Conservation (phyloP, 2,113 vertebrate genomes). For the Heterotis niloticus region DNA sequence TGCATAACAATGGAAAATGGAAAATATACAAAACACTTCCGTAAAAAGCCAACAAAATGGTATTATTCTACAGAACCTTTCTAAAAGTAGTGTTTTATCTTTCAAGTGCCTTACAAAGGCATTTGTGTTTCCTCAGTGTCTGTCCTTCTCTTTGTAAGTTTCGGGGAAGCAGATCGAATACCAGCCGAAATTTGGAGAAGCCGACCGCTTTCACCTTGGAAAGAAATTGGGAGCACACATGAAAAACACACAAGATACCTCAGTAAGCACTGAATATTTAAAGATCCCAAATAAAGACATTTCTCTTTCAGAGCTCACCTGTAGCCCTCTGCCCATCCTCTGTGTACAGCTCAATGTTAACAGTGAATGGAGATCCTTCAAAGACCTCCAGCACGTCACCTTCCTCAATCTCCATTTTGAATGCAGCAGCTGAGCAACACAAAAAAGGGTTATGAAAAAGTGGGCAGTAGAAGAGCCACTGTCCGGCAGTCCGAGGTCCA, state of each 20-base stretch:
- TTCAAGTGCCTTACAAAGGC: conserved; percentile 49
- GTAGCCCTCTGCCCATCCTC: conserved; percentile 46
- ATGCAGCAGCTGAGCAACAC: conserved; percentile 58
- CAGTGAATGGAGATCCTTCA: conserved; percentile 41
- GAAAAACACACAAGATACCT: too few species aligned
- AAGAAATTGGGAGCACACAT: conserved; percentile 15
- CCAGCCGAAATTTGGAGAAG: conserved; percentile 46
- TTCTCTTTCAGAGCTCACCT: conserved; percentile 42
- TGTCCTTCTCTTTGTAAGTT: conserved; percentile 41
- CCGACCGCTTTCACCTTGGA: conserved; percentile 45
- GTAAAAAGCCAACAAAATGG: neutral
- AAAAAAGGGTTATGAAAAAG: conserved; percentile 32
- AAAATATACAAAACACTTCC: too few species aligned
- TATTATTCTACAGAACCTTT: neutral
- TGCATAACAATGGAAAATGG: too few species aligned
- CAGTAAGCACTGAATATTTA: too few species aligned
- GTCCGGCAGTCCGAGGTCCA: neutral
- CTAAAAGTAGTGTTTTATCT: neutral
- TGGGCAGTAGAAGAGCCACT: conserved; percentile 20
- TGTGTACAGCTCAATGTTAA: conserved; percentile 50
- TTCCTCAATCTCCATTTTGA: conserved; percentile 51
- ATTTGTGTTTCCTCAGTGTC: conserved; percentile 39
- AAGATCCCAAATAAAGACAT: too few species aligned
- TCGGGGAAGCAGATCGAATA: conserved; percentile 35
- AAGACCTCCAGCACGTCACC: conserved; percentile 55